Evolutionary conservation across 1,140 invertebrate genomes (phyloP), one percentile per base, ranked within the genome.

Genomic region (Ctenoplectra terminalis): DNA sequence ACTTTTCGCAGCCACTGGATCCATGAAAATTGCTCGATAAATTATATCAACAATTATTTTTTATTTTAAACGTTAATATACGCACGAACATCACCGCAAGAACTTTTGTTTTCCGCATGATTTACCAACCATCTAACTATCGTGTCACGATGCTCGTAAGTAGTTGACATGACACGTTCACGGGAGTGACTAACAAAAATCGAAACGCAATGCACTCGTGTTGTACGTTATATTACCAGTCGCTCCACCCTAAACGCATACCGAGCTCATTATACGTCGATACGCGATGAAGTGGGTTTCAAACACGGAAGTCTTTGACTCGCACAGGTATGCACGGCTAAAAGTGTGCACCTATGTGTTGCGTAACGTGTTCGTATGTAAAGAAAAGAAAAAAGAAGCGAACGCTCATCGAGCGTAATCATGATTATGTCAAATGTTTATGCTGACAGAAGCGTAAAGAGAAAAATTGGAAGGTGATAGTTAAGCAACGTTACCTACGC

Each of bases 171-270:
- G 75, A 43, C 75, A 78, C 40, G 75, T 34, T 69, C 66, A 60
- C 54, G 20, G n/a, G 40, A 60, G 40, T 9, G n/a, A 46, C 13
- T 40, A 29, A 60, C 5, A 60, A 70, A 70, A 77, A 77, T 70
- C 4, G n/a, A 48, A 77, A 70, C 37, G 52, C 52, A 34, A 56
- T 48, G 29, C 40, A 34, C 15, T 40, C 52, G n/a, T 29, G 37
- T 76, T 43, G 29, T 67, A 54, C 20, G 6, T 43, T 26, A 15
- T 43, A 76, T 20, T 15, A 26, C 66, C 8, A 15, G 52, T 26
- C 20, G 66, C 75, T 78, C 75, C 75, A 60, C 75, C 75, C 66
- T 78, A 40, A 70, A 78, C 66, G 66, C 75, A 71, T 78, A 60
- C 75, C 75, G 29, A 17, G 8, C 46, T 70, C 52, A 58, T 70